Evolutionary conservation across 2,113 vertebrate genomes (phyloP), one percentile per base, ranked within the genome.

Genomic region (Elephas maximus): DNA sequence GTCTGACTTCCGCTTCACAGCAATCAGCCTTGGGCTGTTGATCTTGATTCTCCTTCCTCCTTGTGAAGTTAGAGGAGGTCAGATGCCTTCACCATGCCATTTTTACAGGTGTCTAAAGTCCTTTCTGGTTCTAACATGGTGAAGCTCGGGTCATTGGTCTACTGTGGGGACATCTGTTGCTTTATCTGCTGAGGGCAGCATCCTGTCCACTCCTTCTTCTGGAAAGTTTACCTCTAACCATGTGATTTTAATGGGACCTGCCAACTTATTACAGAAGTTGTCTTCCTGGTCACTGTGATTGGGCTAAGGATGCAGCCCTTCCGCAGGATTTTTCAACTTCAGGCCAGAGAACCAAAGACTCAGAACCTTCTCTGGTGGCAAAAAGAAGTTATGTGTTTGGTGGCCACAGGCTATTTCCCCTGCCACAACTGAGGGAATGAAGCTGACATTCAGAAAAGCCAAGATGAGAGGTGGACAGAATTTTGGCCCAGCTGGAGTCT

Each of bases 291-390:
- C 9, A 57, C 41, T 83, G 15, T 37, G 37, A 53, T 14, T 62
- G 37, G n/a, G 41, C 30, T 81, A 48, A 67, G 6, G 26, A 57
- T 87, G 62, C 20, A 78, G 12, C 5, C 2, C n/a, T 57, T 77
- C 30, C 80, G 4, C 1, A 74, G n/a, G 48, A 69, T 24, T 77
- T 88, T 84, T 85, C 28, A 62, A 88, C 53, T 94, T 86, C 12
- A 37, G 83, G 30, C 17, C 78, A 86, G 67, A 89, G 23, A 94
- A 63, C 21, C 7, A 9, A 96, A 92, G 67, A 92, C n/a, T 71
- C 53, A 78, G 73, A 60, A 8, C 9, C 30, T 89, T 91, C 28
- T 67, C 44, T 21, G 62, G 60, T 90, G 51, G 85, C 82, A 79
- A 78, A 84, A 81, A 30, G 73, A 96, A 84, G 24, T 65, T 67